Evolutionary conservation across 2,797 vertebrate genomes (phyloP), one percentile per base, ranked within the genome.

Genomic region (Manis javanica): DNA sequence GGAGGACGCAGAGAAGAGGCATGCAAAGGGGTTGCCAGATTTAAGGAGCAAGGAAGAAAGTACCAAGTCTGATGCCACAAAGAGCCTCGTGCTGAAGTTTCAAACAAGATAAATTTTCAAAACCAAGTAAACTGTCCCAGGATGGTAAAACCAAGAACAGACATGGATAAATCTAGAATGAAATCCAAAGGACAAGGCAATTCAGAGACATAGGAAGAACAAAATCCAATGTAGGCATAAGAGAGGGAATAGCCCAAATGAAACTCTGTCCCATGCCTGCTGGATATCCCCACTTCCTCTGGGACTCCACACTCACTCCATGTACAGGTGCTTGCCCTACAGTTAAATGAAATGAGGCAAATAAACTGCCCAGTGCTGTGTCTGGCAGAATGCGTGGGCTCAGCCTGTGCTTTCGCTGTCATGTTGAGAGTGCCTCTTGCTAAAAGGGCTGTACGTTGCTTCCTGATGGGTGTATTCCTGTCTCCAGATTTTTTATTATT

Each of bases 11-110:
- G 23, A 89, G 19, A 24, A n/a, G 37, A 49, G 12, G 12, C 5
- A 57, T 15, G 7, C 5, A 63, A 34, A 85, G 21, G 11, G 6
- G 3, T 29, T 37, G 14, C 29, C 86, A 68, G 24, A 63, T 29
- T 64, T 39, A 84, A 63, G 34, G 18, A 94, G 34, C 3, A 46
- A 91, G 74, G 24, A 92, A 92, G 74, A 21, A 92, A 92, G 10
- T 37, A 8, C 8, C 7, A 82, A 81, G 29, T 7, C 42, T 68
- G n/a, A 24, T 81, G 46, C 84, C 49, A 63, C 39, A 71, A 88
- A 91, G 34, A 34, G 34, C 34, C 34, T 34, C 34, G 34, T 34
- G 24, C 53, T 66, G 2, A 61, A 53, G 9, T 83, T 69, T 87
- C 75, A 51, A 94, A 66, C 26, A 91, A 83, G 79, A 34, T 53